Evolutionary conservation across 2,113 vertebrate species (phyloP), one percentile per base, ranked within the genome.

Genomic region (Alethe castanea): DNA sequence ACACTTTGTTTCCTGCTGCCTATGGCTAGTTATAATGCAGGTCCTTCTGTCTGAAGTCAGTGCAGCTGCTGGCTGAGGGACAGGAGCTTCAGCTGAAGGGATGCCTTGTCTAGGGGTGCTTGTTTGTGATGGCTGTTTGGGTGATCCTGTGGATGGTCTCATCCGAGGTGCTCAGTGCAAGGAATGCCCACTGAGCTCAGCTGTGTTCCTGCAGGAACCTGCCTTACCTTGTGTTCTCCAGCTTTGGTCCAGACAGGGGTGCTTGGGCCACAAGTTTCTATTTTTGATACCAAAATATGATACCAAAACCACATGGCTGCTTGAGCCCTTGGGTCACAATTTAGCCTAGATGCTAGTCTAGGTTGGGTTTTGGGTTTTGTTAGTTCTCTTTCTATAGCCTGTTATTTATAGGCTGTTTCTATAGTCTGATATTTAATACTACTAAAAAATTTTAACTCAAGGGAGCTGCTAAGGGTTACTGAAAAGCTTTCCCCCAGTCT

Each of bases 1-100:
- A 81, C 77, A 80, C 95, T 94, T 77, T 94, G 96, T 96, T 96
- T 96, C 83, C 86, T 94, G 91, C 86, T 92, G 95, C 91, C 87
- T 91, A 19, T 92, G 88, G 83, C 91, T 96, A 36, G 92, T 96
- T 96, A 77, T 94, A 80, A 97, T 96, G 96, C 96, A 94, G 71
- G 91, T 94, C 94, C 96, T 95, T 92, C 82, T 96, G 94, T 94
- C 94, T 94, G 92, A 96, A 94, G 94, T 91, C 89, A 94, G 91
- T 48, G 5, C 96, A 96, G 94, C 96, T 95, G 95, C 89, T 94
- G 93, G 78, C 93, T 47, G 95, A 85, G 96, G 78, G 59, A 72
- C 91, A 61, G 95, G 71, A 91, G 77, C 73, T 86, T 12, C 15
- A 31, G 66, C 78, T 96, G 95, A 96, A 96, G 92, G 89, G 86